Evolutionary conservation across 2,113 vertebrate species (phyloP), one percentile per base, ranked within the genome.

Genomic region (Mugil cephalus): DNA sequence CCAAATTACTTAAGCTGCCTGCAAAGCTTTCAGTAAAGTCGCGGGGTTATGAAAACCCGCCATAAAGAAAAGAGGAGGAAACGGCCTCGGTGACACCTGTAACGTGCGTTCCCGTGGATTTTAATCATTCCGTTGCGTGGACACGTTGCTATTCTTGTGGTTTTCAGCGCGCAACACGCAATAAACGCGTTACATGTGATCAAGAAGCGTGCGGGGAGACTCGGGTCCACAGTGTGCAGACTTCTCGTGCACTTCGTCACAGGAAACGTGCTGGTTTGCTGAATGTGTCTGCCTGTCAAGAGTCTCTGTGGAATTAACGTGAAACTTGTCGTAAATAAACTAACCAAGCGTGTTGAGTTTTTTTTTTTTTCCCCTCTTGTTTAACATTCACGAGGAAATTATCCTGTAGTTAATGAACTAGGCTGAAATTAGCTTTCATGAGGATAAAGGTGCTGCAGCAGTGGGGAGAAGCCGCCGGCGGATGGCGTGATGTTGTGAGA

Each of bases 1-100:
- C 82, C 68, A 75, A 81, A 88, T 85, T 51, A 88, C 81, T 84
- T 80, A 79, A 88, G 77, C 86, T 68, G 74, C 43, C 65, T n/a
- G 55, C 60, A 68, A 59, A 79, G 77, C 66, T 80, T 69, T 84
- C 56, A 74, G 69, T 64, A 34, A 60, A 76, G 62, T 58, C 6
- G 40, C 53, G 39, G 24, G 71, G 45, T 59, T 59, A 62, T 80
- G 40, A 69, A 64, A 77, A 62, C 70, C 47, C 35, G 35, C 71
- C 17, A 8, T 60, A 61, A 68, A 50, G 43, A 47, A 7, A 30
- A 30, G 24, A 30, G 24, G 24, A 30, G 24, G 24, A 30, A 30
- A 30, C 24, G 5, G 5, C 24, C 24, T 30, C 5, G 24, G 2
- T 45, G 63, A 36, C 53, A 50, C 17, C 47, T 50, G 65, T 73